phyloP scores from a whole-genome alignment of 2,113 vertebrate genomes.

The Malaclemys terrapin region DNA sequence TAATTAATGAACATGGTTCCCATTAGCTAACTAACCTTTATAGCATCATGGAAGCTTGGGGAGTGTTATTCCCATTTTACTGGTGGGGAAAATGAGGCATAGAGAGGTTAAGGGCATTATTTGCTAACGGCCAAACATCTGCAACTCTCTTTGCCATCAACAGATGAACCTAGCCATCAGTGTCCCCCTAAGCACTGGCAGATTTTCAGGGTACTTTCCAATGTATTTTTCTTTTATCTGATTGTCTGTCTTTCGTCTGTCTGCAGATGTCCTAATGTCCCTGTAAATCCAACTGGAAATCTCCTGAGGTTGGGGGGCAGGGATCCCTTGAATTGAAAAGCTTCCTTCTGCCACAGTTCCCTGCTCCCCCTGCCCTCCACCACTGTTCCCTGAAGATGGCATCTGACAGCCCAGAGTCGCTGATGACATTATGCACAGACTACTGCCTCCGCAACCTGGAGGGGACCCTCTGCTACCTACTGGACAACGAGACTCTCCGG shows the following conservation, averaged over 20 bases:
- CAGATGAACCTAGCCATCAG: neutral
- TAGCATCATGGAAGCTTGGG: neutral
- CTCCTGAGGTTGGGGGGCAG: slow-evolving; percentile 20
- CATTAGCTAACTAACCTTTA: neutral
- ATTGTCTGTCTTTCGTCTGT: neutral
- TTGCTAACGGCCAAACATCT: neutral
- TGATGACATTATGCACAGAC: slow-evolving; percentile 91
- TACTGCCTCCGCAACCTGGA: slow-evolving; percentile 95
- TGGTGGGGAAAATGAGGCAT: neutral
- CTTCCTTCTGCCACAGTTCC: slow-evolving; percentile 20
- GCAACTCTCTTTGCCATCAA: neutral
- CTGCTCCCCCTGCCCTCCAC: neutral
- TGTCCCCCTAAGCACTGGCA: neutral
- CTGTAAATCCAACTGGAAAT: slow-evolving; percentile 55
- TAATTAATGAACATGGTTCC: neutral
- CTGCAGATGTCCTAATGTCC: slow-evolving; percentile 58
- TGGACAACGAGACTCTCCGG: slow-evolving; percentile 87
- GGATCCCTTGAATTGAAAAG: slow-evolving; percentile 23
- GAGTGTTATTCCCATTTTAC: neutral
- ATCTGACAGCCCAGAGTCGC: slow-evolving; percentile 92
- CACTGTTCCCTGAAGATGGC: slow-evolving; percentile 74
- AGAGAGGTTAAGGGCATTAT: neutral
- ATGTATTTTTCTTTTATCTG: neutral
- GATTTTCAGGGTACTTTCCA: neutral
- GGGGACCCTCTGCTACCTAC: slow-evolving; percentile 93